A percentile compares a stretch with the other conserved stretches of the same genome.
These are phyloP conservation scores for Leistus spinibarbis DNA, from an alignment of 2,888 invertebrate genomes.

Conservation along the genomic window DNA sequence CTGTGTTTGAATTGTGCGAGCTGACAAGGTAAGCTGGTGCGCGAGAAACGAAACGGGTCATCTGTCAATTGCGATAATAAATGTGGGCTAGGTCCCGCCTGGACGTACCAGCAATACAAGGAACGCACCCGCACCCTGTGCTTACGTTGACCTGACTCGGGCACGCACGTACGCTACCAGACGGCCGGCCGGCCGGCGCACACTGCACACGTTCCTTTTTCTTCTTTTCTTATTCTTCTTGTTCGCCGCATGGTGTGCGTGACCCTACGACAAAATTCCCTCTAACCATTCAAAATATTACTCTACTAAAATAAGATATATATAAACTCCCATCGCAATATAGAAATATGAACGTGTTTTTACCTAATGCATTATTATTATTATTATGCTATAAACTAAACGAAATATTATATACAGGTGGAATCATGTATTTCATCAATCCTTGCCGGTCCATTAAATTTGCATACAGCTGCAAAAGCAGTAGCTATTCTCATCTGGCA, in stretches of 20 bases:
- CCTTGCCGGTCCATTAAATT: no score
- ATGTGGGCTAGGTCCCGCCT: conserved; percentile 5
- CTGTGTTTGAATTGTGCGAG: not conserved
- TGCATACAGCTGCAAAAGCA: no score
- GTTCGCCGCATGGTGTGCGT: not conserved
- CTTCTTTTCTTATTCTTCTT: not conserved
- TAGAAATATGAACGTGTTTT: not conserved
- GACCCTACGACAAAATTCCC: not conserved
- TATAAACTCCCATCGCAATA: not conserved
- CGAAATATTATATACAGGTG: no score
- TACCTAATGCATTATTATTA: not conserved
- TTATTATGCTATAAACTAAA: no score
- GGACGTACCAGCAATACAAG: not conserved
- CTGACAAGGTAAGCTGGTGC: not conserved
- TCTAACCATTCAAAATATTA: not conserved
- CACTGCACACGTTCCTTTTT: no score
- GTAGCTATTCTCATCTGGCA: no score
- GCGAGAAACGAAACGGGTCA: conserved; percentile 15
- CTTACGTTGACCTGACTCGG: not conserved
- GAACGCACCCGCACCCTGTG: not conserved
- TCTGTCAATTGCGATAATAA: conserved; percentile 34
- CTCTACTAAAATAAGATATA: not conserved
- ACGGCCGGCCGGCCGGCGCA: no score
- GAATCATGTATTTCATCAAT: no score
- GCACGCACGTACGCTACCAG: not conserved